Base-by-base conservation (phyloP, 2,113 vertebrate species). In the Pedetes capensis region DNA sequence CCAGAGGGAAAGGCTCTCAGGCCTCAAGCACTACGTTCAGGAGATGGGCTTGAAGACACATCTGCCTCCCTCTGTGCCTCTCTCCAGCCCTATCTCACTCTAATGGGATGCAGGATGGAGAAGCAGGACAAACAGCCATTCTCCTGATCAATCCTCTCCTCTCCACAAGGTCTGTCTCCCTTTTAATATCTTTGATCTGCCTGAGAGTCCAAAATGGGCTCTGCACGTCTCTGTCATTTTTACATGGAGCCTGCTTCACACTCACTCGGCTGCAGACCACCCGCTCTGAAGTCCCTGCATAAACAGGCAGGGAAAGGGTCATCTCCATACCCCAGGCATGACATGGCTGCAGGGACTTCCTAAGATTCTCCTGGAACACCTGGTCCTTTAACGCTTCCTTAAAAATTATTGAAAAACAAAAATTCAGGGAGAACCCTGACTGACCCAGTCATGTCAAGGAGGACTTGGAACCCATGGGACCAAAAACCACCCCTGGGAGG, bases 21-120 rank as follows among this genome's bases (percentile, higher is more conserved):
- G 71, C 55, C 53, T 74, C 49, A 22, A 80, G 82, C n/a, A n/a
- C n/a, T n/a, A n/a, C n/a, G n/a, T 75, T 63, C n/a, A 12, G 81
- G 39, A 64, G 17, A 64, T 8, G 44, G 25, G 9, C 55, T 76
- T 71, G 53, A 89, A 75, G 49, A 14, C 47, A 32, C 3, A 8
- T 22, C 37, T 5, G 8, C 49, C 44, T 57, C 25, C n/a, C n/a
- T n/a, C n/a, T 17, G 23, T 25, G 32, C 23, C 57, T 32, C 10
- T 61, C 57, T 34, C 76, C 27, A 37, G 80, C 5, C 59, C 44
- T 39, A 25, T 12, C 4, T 27, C 18, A 8, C 34, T n/a, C n/a
- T n/a, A n/a, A n/a, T n/a, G 44, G 23, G 42, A 0, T 27, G 14
- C 22, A 32, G 2, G 17, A 32, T 3, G 2, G 63, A 44, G 49